phyloP scores from a whole-genome alignment of 1,140 invertebrate genomes.

The Brachionus paranguensis region DNA sequence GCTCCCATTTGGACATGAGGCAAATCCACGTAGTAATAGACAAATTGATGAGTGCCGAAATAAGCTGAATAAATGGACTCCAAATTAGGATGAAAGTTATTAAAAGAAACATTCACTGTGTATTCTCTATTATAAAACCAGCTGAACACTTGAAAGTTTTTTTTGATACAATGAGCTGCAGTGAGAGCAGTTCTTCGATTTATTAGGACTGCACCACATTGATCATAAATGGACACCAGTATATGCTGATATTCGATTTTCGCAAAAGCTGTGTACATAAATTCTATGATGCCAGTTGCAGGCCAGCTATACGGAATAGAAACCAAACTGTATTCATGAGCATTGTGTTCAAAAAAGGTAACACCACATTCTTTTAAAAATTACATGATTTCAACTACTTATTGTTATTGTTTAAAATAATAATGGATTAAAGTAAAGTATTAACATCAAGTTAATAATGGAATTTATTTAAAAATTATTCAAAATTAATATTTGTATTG shows the following conservation, averaged over 20 bases:
- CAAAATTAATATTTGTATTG: no score
- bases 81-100: slow-evolving; percentile 12
- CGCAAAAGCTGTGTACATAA: neutral
- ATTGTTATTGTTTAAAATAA: no score
- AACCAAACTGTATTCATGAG: neutral
- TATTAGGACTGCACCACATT: neutral
- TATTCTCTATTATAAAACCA: neutral
- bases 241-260: neutral
- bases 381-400: no score
- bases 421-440: no score
- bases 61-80: slow-evolving; percentile 3
- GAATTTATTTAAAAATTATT: no score
- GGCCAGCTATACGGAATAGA: slow-evolving; percentile 26
- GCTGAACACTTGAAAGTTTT: neutral
- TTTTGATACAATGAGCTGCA: slow-evolving; percentile 5
- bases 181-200: slow-evolving; percentile 7
- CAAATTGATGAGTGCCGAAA: neutral
- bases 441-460: no score
- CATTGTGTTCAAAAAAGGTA: neutral
- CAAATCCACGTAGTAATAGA: neutral
- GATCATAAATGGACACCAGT: neutral
- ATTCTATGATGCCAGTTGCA: neutral
- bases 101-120: neutral
- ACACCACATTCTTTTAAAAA: neutral
- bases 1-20: slow-evolving; percentile 10